Conservation (phyloP, 2,113 vertebrate genomes). For the Xenus cinereus region DNA sequence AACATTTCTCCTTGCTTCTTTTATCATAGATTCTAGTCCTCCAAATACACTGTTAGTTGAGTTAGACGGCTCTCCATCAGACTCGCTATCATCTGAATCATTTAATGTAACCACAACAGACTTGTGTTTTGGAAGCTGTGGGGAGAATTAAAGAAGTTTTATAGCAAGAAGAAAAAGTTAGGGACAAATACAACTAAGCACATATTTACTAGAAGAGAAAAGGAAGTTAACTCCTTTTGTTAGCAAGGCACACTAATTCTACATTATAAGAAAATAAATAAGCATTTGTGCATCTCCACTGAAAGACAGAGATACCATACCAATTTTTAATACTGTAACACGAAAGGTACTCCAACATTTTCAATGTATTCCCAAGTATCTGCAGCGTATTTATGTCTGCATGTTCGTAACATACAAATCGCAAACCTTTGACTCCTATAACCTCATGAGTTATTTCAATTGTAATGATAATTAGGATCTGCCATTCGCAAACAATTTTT, state of each 20-base stretch:
- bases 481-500: neutral
- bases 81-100: constrained; percentile 94
- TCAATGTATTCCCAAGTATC: neutral
- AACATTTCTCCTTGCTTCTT: constrained; percentile 92
- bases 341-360: neutral
- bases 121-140: constrained; percentile 92
- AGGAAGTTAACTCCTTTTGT: neutral
- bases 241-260: neutral
- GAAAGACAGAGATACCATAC: neutral
- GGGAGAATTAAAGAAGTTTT: neutral
- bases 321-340: neutral
- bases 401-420: rapidly evolving
- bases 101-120: constrained; percentile 92
- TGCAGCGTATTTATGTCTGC: neutral
- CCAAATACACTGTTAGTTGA: constrained; percentile 83
- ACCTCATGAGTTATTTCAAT: neutral
- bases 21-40: constrained; percentile 97
- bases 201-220: neutral
- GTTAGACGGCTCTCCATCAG: constrained; percentile 83
- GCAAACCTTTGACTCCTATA: neutral
- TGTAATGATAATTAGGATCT: neutral
- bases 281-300: neutral
- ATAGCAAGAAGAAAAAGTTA: neutral
- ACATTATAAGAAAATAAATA: neutral
- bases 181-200: neutral